These are phyloP conservation scores for Tachycineta bicolor DNA, from an alignment of 2,113 vertebrate genomes.

Conservation along the genomic window DNA sequence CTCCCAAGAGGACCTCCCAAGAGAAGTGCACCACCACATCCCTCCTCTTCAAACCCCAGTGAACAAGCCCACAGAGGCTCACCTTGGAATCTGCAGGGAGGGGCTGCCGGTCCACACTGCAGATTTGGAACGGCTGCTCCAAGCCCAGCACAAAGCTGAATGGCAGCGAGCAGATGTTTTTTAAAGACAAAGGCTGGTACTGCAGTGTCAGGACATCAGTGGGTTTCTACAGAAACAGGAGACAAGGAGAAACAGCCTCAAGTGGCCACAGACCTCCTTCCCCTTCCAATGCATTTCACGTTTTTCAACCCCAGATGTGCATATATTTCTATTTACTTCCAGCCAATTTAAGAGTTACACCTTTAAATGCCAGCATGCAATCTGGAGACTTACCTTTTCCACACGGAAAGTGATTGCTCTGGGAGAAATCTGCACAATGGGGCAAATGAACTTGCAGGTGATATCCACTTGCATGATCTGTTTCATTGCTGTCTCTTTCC, in stretches of 20 bases:
- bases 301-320: neutral
- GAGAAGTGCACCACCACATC: neutral
- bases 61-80: neutral
- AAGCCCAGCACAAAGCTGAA: slow-evolving; percentile 76
- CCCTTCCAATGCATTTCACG: accelerated
- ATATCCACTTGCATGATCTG: slow-evolving; percentile 79
- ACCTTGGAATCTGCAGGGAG: slow-evolving; percentile 41
- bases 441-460: slow-evolving; percentile 83
- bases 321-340: neutral
- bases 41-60: neutral
- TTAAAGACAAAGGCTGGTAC: slow-evolving; percentile 78
- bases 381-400: slow-evolving; percentile 78
- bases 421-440: slow-evolving; percentile 78
- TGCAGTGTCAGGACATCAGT: slow-evolving; percentile 56
- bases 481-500: slow-evolving; percentile 62
- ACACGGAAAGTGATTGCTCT: slow-evolving; percentile 78
- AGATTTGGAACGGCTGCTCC: slow-evolving; percentile 80
- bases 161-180: slow-evolving; percentile 79
- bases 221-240: slow-evolving; percentile 67
- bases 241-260: neutral
- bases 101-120: slow-evolving; percentile 12
- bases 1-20: neutral
- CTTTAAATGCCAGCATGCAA: neutral
- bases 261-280: neutral
- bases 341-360: neutral